These are phyloP conservation scores for Corvus hawaiiensis DNA, from an alignment of 2,113 vertebrate species.

Conservation along the genomic window DNA sequence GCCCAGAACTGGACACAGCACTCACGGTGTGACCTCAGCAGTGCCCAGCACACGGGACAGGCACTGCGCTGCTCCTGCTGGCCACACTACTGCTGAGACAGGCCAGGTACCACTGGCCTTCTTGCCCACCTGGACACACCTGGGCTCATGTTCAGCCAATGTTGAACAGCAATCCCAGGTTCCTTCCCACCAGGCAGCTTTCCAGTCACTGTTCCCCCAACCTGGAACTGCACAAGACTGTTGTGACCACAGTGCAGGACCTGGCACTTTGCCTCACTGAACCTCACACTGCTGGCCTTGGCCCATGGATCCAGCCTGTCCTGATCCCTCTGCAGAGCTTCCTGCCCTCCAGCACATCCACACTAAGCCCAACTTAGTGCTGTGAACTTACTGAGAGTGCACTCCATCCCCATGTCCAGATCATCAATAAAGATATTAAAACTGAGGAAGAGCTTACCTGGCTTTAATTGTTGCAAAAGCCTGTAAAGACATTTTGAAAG, in stretches of 20 bases:
- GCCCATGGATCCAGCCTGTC: not conserved
- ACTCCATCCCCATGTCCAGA: not conserved
- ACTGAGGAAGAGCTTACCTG: not conserved
- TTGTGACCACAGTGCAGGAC: not conserved
- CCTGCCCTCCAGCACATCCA: not conserved
- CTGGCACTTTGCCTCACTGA: not conserved
- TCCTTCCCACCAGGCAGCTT: not conserved
- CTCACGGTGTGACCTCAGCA: not conserved
- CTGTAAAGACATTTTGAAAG: constrained; percentile 22
- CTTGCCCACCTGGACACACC: not conserved
- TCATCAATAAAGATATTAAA: not conserved
- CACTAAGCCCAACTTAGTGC: no score
- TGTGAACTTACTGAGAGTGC: not conserved
- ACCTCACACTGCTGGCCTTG: not conserved
- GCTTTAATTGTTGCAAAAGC: not conserved
- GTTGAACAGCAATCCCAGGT: not conserved
- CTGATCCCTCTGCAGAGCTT: not conserved
- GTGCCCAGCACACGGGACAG: not conserved
- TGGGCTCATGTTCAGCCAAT: not conserved
- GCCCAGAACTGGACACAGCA: not conserved
- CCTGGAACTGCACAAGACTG: not conserved
- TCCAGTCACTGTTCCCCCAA: not conserved
- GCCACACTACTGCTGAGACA: not conserved
- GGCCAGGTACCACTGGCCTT: not conserved
- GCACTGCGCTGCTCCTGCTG: not conserved